phyloP scores from a whole-genome alignment of 2,888 invertebrate genomes.

The Meta bourneti region DNA sequence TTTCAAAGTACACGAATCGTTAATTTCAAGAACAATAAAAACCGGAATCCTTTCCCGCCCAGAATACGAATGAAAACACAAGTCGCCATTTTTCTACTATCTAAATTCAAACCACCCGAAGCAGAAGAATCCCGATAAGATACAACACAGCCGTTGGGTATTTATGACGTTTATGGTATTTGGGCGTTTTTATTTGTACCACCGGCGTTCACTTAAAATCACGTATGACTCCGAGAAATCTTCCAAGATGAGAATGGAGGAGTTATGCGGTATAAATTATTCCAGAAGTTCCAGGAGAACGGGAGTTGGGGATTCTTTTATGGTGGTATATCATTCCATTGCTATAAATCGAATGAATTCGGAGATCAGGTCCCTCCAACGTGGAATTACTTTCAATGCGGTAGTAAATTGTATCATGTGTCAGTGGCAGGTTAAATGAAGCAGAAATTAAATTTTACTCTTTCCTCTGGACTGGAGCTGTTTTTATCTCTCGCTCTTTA shows the following conservation, averaged over 20 bases:
- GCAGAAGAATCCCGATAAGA: conserved; percentile 9
- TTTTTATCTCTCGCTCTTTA: not conserved
- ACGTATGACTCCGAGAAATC: conserved; percentile 43
- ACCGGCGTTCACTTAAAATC: conserved; percentile 36
- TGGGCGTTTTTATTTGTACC: conserved; percentile 25
- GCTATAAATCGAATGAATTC: conserved; percentile 39
- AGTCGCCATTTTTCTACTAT: not conserved
- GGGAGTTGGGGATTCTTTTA: not conserved
- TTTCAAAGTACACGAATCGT: not conserved
- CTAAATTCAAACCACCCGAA: not conserved
- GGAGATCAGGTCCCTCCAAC: conserved; percentile 6
- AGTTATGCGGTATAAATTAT: conserved; percentile 44
- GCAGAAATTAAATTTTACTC: conserved; percentile 30
- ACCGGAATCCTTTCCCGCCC: not conserved
- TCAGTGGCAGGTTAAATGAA: not conserved
- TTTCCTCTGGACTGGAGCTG: not conserved
- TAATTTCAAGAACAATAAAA: conserved; percentile 22
- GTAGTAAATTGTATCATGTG: conserved; percentile 16
- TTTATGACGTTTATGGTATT: conserved; percentile 40
- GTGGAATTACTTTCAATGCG: conserved; percentile 27
- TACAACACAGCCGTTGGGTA: not conserved
- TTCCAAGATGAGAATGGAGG: not conserved
- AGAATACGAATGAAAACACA: conserved; percentile 4
- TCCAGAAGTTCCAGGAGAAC: conserved; percentile 37
- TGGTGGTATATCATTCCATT: conserved; percentile 11